Evolutionary conservation across 2,113 vertebrate genomes (phyloP).

Genomic region (Clarias magur): DNA sequence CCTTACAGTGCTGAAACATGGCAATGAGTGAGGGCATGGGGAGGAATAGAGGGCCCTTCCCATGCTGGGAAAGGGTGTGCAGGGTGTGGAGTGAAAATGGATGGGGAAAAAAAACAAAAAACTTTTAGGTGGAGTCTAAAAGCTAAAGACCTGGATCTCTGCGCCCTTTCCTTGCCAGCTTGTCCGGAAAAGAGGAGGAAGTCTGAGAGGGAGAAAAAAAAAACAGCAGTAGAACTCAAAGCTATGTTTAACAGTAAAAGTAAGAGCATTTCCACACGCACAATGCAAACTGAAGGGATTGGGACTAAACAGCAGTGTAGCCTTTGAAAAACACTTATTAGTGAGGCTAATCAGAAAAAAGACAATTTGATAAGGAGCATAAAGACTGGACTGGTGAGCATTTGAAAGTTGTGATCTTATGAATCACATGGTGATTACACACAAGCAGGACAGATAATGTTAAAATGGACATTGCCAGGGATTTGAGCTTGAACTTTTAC

Average conservation of each 20-base stretch:
- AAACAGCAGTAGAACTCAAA: no score
- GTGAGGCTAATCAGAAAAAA: no score
- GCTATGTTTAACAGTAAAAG: no score
- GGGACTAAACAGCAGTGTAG: no score
- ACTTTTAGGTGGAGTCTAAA: constrained; percentile 49
- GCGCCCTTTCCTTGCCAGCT: constrained; percentile 30
- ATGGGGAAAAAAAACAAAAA: background rate
- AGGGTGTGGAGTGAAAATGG: constrained; percentile 51
- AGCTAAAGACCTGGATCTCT: constrained; percentile 49
- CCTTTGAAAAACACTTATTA: no score
- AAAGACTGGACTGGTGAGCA: background rate
- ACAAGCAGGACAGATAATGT: background rate
- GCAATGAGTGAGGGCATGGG: constrained; percentile 96
- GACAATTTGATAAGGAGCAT: no score
- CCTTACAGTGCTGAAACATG: constrained; percentile 99
- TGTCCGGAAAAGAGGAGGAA: constrained; percentile 31
- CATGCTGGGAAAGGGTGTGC: constrained; percentile 44
- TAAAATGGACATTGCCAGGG: background rate
- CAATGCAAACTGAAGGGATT: no score
- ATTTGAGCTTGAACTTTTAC: background rate
- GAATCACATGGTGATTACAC: background rate
- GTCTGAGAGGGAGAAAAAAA: background rate
- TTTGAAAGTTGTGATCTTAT: background rate
- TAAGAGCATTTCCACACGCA: no score
- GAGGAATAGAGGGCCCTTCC: constrained; percentile 61